A percentile compares a stretch with the other conserved stretches of the same genome.
These are phyloP conservation scores for Drusus annulatus DNA, from an alignment of 1,140 invertebrate species.

Conservation along the genomic window DNA sequence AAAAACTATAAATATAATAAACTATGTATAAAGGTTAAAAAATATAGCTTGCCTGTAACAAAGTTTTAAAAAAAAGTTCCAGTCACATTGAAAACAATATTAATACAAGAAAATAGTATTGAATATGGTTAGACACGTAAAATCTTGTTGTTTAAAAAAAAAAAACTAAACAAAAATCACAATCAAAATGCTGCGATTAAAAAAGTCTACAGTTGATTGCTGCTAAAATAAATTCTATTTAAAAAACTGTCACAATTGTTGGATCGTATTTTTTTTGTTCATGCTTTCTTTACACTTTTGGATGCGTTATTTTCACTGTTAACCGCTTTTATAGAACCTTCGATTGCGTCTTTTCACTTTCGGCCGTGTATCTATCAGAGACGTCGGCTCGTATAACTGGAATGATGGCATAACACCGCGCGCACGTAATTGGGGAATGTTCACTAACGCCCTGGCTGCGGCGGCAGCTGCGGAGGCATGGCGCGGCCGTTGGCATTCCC, in stretches of 20 bases:
- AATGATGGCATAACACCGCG: not conserved
- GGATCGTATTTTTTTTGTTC: too few species aligned
- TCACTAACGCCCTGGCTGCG: slow-evolving; percentile 67
- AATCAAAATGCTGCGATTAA: not conserved
- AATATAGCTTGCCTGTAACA: not conserved
- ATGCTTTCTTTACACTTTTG: too few species aligned
- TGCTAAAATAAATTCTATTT: too few species aligned
- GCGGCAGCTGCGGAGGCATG: slow-evolving; percentile 69
- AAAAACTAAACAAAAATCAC: not conserved
- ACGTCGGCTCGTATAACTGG: not conserved
- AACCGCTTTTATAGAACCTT: too few species aligned
- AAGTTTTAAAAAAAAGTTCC: too few species aligned
- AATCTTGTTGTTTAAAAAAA: not conserved
- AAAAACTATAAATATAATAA: not conserved
- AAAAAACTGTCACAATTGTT: too few species aligned
- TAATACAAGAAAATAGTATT: too few species aligned
- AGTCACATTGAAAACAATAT: too few species aligned
- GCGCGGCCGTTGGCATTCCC: slow-evolving; percentile 70
- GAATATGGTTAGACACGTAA: too few species aligned
- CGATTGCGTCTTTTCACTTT: too few species aligned
- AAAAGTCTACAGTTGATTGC: not conserved
- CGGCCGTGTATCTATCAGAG: too few species aligned
- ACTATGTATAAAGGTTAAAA: not conserved
- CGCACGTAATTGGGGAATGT: not conserved
- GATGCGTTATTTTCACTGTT: too few species aligned